Evolutionary conservation across 2,797 vertebrate genomes (phyloP), one percentile per base, ranked within the genome.

Genomic region (Takifugu rubripes): DNA sequence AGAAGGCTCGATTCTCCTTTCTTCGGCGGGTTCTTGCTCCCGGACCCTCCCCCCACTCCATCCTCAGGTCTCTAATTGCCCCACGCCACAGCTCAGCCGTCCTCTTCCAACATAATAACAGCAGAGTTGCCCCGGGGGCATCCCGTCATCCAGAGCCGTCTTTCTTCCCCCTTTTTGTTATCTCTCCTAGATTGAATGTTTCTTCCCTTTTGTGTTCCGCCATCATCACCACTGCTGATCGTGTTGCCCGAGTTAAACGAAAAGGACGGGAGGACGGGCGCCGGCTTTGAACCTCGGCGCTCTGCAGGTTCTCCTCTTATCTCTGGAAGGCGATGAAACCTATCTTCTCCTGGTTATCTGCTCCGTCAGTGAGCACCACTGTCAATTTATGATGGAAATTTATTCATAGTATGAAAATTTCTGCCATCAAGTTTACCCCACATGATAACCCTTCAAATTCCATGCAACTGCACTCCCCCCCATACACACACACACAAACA

Each of bases 21-120:
- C 56, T 64, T 50, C 70, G 77, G 71, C 40, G 57, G 64, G 54
- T 72, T 82, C 69, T 74, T 71, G 72, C 77, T 62, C 61, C 75
- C 50, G 49, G 70, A 79, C 81, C 85, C 78, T 74, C 79, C 79
- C 84, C 85, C 78, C 76, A 67, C 67, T 77, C 82, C 29, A 65
- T 84, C 80, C 72, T 80, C 70, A 24, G 50, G 66, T 71, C 81
- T 84, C 70, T 85, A 87, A 89, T 89, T 87, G 85, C 81, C 86
- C 78, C 72, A 65, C 74, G 78, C 75, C 40, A 45, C 78, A 69
- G 77, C 79, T 85, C 84, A 46, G 74, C 75, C 81, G 79, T 78
- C 72, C 82, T 79, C 78, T 81, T 40, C 84, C 80, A 80, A 80
- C 82, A 85, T 87, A 88, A 85, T 88, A 86, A 86, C 77, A 81